Conservation (phyloP, 2,797 vertebrate genomes). For the Apogon talboti region DNA sequence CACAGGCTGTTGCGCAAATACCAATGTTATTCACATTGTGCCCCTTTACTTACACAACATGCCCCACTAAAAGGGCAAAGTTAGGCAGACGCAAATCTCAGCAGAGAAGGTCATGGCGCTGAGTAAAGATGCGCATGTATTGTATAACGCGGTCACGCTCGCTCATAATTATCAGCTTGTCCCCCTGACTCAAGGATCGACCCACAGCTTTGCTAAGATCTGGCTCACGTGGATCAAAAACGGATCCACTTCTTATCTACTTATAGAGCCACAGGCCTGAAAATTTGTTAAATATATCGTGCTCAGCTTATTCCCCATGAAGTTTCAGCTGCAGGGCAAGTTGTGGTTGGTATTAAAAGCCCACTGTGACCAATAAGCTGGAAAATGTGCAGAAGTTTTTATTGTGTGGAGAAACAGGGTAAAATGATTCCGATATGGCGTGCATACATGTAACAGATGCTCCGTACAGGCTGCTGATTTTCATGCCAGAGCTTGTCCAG, state of each 20-base stretch:
- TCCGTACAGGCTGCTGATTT: constrained; percentile 14
- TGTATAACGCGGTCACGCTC: constrained; percentile 71
- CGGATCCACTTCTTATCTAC: constrained; percentile 76
- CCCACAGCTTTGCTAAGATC: constrained; percentile 74
- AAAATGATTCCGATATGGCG: constrained; percentile 25
- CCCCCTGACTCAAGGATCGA: constrained; percentile 64
- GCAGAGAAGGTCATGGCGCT: constrained; percentile 67
- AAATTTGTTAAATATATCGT: constrained; percentile 68
- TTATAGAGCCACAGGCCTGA: constrained; percentile 65
- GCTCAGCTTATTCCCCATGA: constrained; percentile 77
- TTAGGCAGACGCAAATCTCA: constrained; percentile 59
- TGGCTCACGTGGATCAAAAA: constrained; percentile 74
- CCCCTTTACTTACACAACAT: constrained; percentile 73
- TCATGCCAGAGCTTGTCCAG: not conserved
- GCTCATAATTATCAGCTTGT: constrained; percentile 59
- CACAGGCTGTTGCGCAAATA: constrained; percentile 86
- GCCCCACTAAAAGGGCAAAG: constrained; percentile 77
- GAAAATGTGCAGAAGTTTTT: constrained; percentile 66
- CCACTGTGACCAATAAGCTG: constrained; percentile 73
- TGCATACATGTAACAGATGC: constrained; percentile 42
- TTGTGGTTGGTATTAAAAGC: constrained; percentile 68
- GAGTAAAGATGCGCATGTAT: constrained; percentile 48
- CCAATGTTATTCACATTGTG: constrained; percentile 79
- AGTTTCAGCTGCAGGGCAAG: constrained; percentile 64
- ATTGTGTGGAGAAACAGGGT: constrained; percentile 53